Conservation (phyloP, 2,888 invertebrate genomes). For the Eledone cirrhosa region DNA sequence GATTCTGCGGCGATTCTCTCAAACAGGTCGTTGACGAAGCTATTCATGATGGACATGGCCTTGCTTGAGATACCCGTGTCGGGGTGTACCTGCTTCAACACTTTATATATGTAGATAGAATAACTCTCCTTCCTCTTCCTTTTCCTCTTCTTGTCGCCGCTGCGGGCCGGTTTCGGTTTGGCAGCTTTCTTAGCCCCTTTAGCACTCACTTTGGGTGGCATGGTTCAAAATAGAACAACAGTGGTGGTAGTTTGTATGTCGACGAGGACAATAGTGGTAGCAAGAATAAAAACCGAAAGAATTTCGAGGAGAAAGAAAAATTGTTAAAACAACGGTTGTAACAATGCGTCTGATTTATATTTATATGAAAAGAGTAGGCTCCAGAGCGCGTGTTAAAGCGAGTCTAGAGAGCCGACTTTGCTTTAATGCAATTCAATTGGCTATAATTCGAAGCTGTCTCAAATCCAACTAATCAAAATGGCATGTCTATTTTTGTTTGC, state of each 20-base stretch:
- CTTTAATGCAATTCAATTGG: too few species aligned
- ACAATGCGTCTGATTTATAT: background rate
- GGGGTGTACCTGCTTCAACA: conserved; percentile 60
- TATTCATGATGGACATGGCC: conserved; percentile 50
- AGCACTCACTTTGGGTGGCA: conserved; percentile 40
- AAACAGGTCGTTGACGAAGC: conserved; percentile 62
- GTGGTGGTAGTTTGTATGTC: background rate
- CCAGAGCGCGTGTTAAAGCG: background rate
- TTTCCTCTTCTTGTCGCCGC: conserved; percentile 54
- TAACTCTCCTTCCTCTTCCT: conserved; percentile 52
- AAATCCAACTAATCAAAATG: too few species aligned
- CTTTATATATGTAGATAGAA: conserved; percentile 56
- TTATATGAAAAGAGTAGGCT: conserved; percentile 5
- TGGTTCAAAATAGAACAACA: background rate
- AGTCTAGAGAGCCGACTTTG: too few species aligned
- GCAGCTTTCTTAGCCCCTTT: conserved; percentile 50
- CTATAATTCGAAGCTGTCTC: too few species aligned
- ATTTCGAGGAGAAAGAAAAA: background rate
- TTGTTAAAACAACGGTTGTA: background rate
- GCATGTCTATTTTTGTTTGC: too few species aligned
- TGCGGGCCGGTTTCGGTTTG: conserved; percentile 46
- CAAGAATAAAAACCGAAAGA: background rate
- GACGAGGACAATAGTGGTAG: background rate
- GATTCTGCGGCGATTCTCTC: conserved; percentile 60
- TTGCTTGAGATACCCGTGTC: conserved; percentile 55